A percentile compares a stretch with the other conserved stretches of the same genome.
These are phyloP conservation scores for Tanaodytes sp. DNA, from an alignment of 2,888 invertebrate species.

Conservation along the genomic window DNA sequence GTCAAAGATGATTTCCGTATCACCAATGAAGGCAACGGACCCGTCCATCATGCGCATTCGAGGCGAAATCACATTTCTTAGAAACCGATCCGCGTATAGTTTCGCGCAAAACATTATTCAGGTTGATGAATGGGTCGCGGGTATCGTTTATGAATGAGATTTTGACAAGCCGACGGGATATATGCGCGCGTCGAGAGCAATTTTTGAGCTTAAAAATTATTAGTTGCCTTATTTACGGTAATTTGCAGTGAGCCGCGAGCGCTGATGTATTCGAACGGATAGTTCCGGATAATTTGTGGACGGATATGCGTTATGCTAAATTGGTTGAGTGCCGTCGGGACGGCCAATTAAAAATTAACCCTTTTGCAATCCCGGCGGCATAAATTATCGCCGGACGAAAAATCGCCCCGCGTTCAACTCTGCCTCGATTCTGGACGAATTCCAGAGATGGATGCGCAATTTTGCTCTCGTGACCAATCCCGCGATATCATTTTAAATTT, in stretches of 20 bases:
- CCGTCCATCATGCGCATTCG: slow-evolving; percentile 44
- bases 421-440: slow-evolving; percentile 6
- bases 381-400: slow-evolving; percentile 15
- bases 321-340: slow-evolving; percentile 29
- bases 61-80: slow-evolving; percentile 49
- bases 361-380: slow-evolving; percentile 31
- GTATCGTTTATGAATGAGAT: slow-evolving; percentile 50
- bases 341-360: slow-evolving; percentile 45
- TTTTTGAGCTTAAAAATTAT: slow-evolving; percentile 50
- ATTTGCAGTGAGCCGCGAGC: slow-evolving; percentile 36
- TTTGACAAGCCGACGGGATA: slow-evolving; percentile 49
- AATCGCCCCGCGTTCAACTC: slow-evolving; percentile 14
- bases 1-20: too few relatives aligned
- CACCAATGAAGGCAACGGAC: slow-evolving; percentile 44
- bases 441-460: background rate
- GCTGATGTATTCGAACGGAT: slow-evolving; percentile 39
- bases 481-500: too few relatives aligned
- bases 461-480: too few relatives aligned
- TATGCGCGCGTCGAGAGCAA: slow-evolving; percentile 47
- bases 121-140: slow-evolving; percentile 44
- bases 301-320: slow-evolving; percentile 45
- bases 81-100: slow-evolving; percentile 37
- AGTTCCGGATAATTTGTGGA: slow-evolving; percentile 45
- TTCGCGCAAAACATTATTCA: slow-evolving; percentile 50
- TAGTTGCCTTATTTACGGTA: slow-evolving; percentile 51